These are phyloP conservation scores for Malthinus seriepunctatus DNA, from an alignment of 2,888 invertebrate genomes.

Conservation along the genomic window DNA sequence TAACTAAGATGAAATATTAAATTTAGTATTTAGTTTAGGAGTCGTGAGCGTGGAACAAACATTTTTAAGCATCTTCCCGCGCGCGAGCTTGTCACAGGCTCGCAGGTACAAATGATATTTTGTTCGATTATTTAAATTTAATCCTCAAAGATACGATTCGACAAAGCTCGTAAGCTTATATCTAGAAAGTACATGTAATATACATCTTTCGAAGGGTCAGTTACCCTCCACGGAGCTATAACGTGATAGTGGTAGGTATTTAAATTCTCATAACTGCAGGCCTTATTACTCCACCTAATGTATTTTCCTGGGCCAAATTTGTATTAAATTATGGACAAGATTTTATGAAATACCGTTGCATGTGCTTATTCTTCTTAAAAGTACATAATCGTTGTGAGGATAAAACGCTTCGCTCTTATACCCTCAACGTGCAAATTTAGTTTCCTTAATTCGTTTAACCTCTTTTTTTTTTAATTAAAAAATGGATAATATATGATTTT, in stretches of 20 bases:
- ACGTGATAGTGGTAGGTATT: constrained; percentile 44
- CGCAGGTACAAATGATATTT: constrained; percentile 26
- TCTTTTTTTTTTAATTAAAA: constrained; percentile 23
- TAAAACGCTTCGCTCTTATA: constrained; percentile 7
- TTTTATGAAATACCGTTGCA: constrained; percentile 31
- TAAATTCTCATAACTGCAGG: constrained; percentile 45
- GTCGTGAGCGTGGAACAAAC: too few species aligned
- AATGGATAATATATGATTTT: constrained; percentile 8
- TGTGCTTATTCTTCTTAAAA: constrained; percentile 27
- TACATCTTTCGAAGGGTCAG: constrained; percentile 42
- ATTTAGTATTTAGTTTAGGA: too few species aligned
- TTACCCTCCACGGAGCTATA: constrained; percentile 39
- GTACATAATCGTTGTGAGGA: constrained; percentile 24
- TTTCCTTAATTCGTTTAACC: constrained; percentile 18
- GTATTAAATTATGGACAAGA: constrained; percentile 42
- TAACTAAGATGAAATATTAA: too few species aligned
- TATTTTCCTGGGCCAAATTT: constrained; percentile 39
- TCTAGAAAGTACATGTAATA: constrained; percentile 39
- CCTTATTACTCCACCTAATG: constrained; percentile 43
- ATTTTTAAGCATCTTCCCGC: too few species aligned
- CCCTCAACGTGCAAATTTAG: constrained; percentile 18
- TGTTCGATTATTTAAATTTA: constrained; percentile 36
- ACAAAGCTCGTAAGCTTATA: constrained; percentile 39
- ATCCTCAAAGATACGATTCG: constrained; percentile 41
- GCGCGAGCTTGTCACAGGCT: too few species aligned